These are phyloP conservation scores for Nyctalus aviator DNA, from an alignment of 2,797 vertebrate genomes.

Conservation along the genomic window DNA sequence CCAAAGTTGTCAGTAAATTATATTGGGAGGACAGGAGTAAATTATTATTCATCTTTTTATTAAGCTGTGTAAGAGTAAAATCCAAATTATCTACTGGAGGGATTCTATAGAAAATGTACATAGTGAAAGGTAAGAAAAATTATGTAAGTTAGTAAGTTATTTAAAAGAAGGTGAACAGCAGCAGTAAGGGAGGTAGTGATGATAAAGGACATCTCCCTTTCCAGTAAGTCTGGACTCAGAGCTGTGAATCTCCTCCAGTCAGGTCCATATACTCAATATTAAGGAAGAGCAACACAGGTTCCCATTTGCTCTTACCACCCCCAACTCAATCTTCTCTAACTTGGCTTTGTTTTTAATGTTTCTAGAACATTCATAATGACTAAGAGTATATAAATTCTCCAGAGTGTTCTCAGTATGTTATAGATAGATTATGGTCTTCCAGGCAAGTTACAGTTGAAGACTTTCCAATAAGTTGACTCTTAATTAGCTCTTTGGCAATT, in stretches of 20 bases:
- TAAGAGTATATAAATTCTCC: background rate
- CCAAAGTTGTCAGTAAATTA: background rate
- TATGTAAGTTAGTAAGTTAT: background rate
- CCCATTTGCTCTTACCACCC: background rate
- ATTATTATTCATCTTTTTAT: background rate
- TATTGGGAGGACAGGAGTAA: background rate
- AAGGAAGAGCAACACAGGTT: background rate
- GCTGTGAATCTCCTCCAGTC: background rate
- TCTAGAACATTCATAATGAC: background rate
- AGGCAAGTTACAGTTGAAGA: background rate
- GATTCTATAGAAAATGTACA: background rate
- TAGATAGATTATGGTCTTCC: background rate
- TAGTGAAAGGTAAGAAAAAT: background rate
- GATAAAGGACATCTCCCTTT: background rate
- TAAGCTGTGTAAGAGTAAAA: background rate
- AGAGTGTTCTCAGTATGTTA: background rate
- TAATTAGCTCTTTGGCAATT: conserved; percentile 13
- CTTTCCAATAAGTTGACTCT: background rate
- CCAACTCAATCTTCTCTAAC: background rate
- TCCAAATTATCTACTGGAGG: background rate
- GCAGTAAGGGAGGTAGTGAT: background rate
- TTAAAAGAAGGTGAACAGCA: background rate
- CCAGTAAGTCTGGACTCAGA: background rate
- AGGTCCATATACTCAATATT: background rate
- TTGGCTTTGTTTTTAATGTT: background rate